Evolutionary conservation across 2,888 invertebrate genomes (phyloP), one percentile per base, ranked within the genome.

Genomic region (Eretmocerus hayati): DNA sequence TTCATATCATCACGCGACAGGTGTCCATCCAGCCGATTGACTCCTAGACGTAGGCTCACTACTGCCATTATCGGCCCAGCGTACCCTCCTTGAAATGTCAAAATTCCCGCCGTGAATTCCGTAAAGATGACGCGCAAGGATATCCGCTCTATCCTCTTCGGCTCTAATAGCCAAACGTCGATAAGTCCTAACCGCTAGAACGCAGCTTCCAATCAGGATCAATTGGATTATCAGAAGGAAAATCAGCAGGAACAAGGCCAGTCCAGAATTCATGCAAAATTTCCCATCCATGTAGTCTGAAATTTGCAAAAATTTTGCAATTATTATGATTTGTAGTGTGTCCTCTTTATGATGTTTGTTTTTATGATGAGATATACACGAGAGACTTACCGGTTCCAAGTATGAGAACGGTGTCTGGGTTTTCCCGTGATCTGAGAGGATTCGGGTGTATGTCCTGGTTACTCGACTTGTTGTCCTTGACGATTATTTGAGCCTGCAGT

Each of bases 191-290:
- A 81, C 74, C 33, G 79, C 66, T 57, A 76, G 65, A 50, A 79
- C 69, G 49, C 79, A 79, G 40, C 76, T 75, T 13, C 75, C 71
- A 23, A 79, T 71, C 23, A 81, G 64, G 5, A 75, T 70, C 41
- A 81, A 72, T 70, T 81, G 81, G 16, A 81, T 70, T 41, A 81
- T 72, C 31, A 80, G 73, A 81, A 82, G 81, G 46, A 80, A 76
- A 42, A 83, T 75, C 33, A 80, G 73, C 4, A 83, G 67, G 19
- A 84, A 81, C 52, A 87, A 78, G 22, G 85, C 73, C 42, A 87
- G 67, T 35, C 80, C 73, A 59, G 81, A 80, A 60, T 83, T 81
- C 20, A 84, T 73, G 66, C 84, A 84, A 52, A 81, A 76, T 60
- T 77, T 60, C n/a, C 64, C 62, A 36, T 67, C 63, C 41, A 60